Base-by-base conservation (phyloP, 92 coral and sea anemone species). In the Paramuricea clavata region DNA sequence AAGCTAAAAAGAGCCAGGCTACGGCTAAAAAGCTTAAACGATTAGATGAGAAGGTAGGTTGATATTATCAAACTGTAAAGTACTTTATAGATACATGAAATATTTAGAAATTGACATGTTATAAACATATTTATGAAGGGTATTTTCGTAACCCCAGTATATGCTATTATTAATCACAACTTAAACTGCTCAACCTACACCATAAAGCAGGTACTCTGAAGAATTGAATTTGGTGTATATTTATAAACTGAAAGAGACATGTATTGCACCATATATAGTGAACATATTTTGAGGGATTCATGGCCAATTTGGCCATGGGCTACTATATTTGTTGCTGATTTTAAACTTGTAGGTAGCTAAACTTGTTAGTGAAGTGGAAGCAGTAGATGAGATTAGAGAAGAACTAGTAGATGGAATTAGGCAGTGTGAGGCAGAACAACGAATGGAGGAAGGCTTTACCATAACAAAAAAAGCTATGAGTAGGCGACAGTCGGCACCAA, bases 401-500 rank as follows among this genome's bases (percentile, higher is more conserved):
- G 74, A 67, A 25, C 39, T 28, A 12, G 43, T 28, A 67, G 36
- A 67, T 15, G 43, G 17, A 67, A 67, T 25, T 67, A 34, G 43
- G 43, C 17, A 67, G 39, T n/a, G n/a, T 65, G 44, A 31, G 47
- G 49, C 49, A 33, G 12, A 34, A 0, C 44, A 69, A 3, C 27
- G 30, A 69, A 15, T 7, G 19, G 28, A 34, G 75, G 75, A 28
- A 69, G 22, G 75, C 44, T 33, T 39, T 39, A 69, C 43, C 43
- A 2, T 33, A 33, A 31, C 22, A 43, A 21, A 69, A 44, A 5
- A 31, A 69, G 15, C 68, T 60, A 11, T 60, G 30, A 22, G 12
- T 60, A 60, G 31, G 68, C 8, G 68, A 60, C 30, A 60, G 33
- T 56, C 74, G 3, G 41, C 74, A 67, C 74, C 41, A 30, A 67